Evolutionary conservation across 2,797 vertebrate genomes (phyloP).

Genomic region (Tiaroga cobitis): DNA sequence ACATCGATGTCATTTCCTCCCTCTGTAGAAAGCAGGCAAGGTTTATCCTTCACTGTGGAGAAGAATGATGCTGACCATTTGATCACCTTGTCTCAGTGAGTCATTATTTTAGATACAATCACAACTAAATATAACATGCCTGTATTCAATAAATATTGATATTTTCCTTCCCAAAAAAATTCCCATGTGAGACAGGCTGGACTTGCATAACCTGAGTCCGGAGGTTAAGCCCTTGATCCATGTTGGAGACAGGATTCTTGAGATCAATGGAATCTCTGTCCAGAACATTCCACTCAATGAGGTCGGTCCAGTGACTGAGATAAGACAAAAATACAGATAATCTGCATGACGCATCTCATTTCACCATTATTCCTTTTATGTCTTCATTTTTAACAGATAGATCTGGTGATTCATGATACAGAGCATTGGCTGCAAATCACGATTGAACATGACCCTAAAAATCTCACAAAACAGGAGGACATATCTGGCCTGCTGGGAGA

Average conservation of each 20-base stretch:
- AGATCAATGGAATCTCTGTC: slow-evolving; percentile 92
- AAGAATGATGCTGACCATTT: slow-evolving; percentile 75
- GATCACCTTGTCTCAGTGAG: slow-evolving; percentile 89
- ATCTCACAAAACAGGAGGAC: slow-evolving; percentile 49
- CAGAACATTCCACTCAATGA: slow-evolving; percentile 86
- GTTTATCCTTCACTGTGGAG: slow-evolving; percentile 85
- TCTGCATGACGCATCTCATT: background rate
- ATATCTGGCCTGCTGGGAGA: slow-evolving; percentile 59
- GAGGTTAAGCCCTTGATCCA: slow-evolving; percentile 91
- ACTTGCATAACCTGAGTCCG: slow-evolving; percentile 81
- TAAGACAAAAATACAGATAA: background rate
- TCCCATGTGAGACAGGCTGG: slow-evolving; percentile 76
- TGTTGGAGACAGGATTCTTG: slow-evolving; percentile 88
- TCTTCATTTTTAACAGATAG: slow-evolving; percentile 77
- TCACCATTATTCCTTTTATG: slow-evolving; percentile 7
- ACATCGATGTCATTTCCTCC: slow-evolving; percentile 92
- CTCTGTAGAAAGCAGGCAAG: slow-evolving; percentile 76
- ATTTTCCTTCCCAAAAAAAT: background rate
- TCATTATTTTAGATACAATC: slow-evolving; percentile 46
- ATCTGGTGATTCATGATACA: slow-evolving; percentile 88
- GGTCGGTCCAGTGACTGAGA: slow-evolving; percentile 71
- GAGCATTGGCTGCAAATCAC: slow-evolving; percentile 91
- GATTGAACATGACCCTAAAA: slow-evolving; percentile 89
- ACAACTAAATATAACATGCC: background rate
- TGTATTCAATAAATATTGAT: background rate